Percentiles rank a stretch among this genome's conserved stretches.
Evolutionary conservation across 2,888 invertebrate genomes (phyloP).

Genomic region (Drosophila mimica): DNA sequence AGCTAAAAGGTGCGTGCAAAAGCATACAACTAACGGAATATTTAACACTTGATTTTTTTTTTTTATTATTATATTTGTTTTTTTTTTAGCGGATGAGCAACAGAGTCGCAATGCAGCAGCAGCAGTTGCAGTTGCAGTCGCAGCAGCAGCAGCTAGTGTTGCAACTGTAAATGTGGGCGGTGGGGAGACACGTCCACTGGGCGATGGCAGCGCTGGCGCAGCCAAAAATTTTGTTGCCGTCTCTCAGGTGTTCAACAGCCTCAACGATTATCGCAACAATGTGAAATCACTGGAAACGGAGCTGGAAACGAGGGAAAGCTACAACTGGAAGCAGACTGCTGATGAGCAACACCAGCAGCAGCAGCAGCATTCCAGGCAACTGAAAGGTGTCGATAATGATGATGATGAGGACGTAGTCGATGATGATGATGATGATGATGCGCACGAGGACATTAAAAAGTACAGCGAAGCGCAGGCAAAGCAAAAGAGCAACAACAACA

Average conservation of each 20-base stretch:
- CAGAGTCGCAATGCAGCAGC: slow-evolving; percentile 54
- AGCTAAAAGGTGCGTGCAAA: slow-evolving; percentile 47
- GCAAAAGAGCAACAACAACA: slow-evolving; percentile 12
- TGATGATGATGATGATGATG: slow-evolving; percentile 38
- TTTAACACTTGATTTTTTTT: neutral
- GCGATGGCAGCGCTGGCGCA: slow-evolving; percentile 61
- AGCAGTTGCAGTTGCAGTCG: slow-evolving; percentile 35
- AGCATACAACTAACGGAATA: neutral
- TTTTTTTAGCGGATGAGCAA: slow-evolving; percentile 85
- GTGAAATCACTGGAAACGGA: slow-evolving; percentile 76
- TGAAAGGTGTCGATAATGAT: neutral
- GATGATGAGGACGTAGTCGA: slow-evolving; percentile 3
- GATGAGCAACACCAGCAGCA: slow-evolving; percentile 22
- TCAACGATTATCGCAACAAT: slow-evolving; percentile 87
- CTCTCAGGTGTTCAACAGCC: slow-evolving; percentile 88
- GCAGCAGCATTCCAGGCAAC: neutral
- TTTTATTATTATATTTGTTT: slow-evolving; percentile 55
- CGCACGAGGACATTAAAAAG: slow-evolving; percentile 78
- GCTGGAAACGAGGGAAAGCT: slow-evolving; percentile 49
- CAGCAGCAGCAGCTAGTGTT: slow-evolving; percentile 11
- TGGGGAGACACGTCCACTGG: slow-evolving; percentile 53
- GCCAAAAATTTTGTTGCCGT: slow-evolving; percentile 86
- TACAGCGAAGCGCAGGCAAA: slow-evolving; percentile 69
- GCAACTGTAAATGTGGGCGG: slow-evolving; percentile 23
- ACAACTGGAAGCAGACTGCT: slow-evolving; percentile 65